phyloP scores from a whole-genome alignment of 2,113 vertebrate species.

The Zootoca vivipara region DNA sequence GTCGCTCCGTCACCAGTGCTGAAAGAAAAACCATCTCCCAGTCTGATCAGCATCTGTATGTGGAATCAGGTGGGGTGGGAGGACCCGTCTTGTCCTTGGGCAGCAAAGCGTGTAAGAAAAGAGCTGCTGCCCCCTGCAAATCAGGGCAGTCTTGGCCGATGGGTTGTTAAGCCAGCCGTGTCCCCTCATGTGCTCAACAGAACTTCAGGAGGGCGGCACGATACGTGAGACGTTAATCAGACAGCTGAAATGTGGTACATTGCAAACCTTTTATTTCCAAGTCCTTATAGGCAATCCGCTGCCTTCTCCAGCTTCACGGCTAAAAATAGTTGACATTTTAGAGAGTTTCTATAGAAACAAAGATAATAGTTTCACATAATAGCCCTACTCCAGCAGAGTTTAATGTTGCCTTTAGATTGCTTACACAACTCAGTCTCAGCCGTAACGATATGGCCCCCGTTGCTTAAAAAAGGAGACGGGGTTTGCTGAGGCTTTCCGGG shows the following conservation, averaged over 20 bases:
- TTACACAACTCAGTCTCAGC: conserved; percentile 25
- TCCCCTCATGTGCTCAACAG: neutral
- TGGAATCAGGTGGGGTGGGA: neutral
- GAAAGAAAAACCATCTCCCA: neutral
- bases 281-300: conserved; percentile 54
- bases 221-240: neutral
- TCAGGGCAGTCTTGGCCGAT: neutral
- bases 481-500: neutral
- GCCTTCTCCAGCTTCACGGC: conserved; percentile 53
- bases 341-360: conserved; percentile 72
- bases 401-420: conserved; percentile 55
- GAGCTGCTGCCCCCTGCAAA: neutral
- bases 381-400: conserved; percentile 47
- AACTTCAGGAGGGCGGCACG: neutral
- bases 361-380: conserved; percentile 63
- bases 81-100: neutral
- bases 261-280: conserved; percentile 51
- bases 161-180: neutral
- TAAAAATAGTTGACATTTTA: conserved; percentile 73
- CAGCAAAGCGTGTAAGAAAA: neutral
- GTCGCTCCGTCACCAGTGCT: neutral
- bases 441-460: conserved; percentile 39
- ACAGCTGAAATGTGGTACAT: neutral
- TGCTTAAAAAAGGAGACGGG: neutral
- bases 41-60: neutral